Evolutionary conservation across 2,888 invertebrate genomes (phyloP).

Genomic region (Cordilura impudica): DNA sequence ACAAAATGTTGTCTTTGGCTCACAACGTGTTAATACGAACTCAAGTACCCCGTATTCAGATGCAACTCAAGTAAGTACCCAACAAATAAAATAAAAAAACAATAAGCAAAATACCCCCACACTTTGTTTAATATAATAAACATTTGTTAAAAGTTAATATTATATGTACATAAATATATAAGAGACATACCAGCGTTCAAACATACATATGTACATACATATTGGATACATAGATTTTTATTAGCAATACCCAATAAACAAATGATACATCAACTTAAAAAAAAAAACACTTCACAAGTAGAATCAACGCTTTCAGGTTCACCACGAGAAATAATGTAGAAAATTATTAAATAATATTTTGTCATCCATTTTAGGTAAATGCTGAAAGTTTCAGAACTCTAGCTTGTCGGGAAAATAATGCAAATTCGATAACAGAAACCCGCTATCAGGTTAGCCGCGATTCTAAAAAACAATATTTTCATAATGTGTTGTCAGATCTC

Average conservation of each 20-base stretch:
- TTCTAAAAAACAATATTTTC: too few relatives aligned
- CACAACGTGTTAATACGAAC: conserved; percentile 92
- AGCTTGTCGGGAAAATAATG: too few relatives aligned
- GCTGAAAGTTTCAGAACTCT: too few relatives aligned
- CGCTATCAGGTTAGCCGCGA: too few relatives aligned
- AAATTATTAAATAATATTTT: too few relatives aligned
- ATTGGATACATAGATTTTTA: conserved; percentile 42
- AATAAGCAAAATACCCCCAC: conserved; percentile 35
- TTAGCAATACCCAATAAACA: conserved; percentile 44
- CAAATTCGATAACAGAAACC: too few relatives aligned
- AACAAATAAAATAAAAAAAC: conserved; percentile 16
- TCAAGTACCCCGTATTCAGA: conserved; percentile 98
- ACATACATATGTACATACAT: conserved; percentile 6
- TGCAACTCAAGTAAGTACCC: conserved; percentile 92
- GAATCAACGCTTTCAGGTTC: too few relatives aligned
- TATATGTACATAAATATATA: conserved; percentile 3
- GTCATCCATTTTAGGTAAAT: too few relatives aligned
- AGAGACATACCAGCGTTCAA: conserved; percentile 10
- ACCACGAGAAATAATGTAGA: too few relatives aligned
- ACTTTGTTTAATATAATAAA: conserved; percentile 16
- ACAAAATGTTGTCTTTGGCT: conserved; percentile 86
- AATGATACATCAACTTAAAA: too few relatives aligned
- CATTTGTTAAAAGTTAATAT: conserved; percentile 25
- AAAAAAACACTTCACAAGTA: too few relatives aligned
- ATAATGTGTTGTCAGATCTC: too few relatives aligned